Percentiles rank a stretch among this genome's conserved stretches.
Evolutionary conservation across 2,113 vertebrate species (phyloP).

Genomic region (Haplochromis burtoni): DNA sequence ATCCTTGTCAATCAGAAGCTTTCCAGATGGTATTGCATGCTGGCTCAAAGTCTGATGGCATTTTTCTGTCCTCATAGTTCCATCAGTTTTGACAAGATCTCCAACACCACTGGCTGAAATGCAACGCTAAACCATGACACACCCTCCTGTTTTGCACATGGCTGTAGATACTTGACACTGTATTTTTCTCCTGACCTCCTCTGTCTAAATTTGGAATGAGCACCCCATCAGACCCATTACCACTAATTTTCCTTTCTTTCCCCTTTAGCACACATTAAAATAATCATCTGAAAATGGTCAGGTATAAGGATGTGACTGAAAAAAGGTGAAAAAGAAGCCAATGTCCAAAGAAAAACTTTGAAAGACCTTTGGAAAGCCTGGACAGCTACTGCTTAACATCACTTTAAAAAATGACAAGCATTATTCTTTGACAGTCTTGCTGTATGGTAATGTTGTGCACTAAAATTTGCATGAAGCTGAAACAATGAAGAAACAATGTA

Average conservation of each 20-base stretch:
- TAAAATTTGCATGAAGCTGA: background rate
- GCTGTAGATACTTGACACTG: background rate
- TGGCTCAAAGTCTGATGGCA: background rate
- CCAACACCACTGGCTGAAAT: background rate
- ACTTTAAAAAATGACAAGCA: background rate
- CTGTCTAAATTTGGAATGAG: background rate
- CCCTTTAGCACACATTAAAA: background rate
- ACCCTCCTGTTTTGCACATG: background rate
- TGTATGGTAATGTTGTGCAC: rapidly evolving
- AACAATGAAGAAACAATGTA: background rate
- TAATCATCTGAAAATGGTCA: background rate
- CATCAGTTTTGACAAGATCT: background rate
- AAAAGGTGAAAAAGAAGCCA: background rate
- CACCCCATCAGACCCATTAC: background rate
- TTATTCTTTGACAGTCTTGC: background rate
- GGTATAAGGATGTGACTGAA: background rate
- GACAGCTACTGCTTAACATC: background rate
- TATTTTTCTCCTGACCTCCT: background rate
- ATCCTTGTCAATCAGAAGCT: background rate
- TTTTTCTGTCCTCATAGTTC: background rate
- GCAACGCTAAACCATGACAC: background rate
- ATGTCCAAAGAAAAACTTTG: background rate
- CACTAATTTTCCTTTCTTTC: background rate
- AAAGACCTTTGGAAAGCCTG: background rate
- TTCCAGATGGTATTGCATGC: background rate